Percentiles rank a stretch among this genome's conserved stretches.
Evolutionary conservation across 2,113 vertebrate species (phyloP).

Genomic region (Sinocyclocheilus rhinocerous): DNA sequence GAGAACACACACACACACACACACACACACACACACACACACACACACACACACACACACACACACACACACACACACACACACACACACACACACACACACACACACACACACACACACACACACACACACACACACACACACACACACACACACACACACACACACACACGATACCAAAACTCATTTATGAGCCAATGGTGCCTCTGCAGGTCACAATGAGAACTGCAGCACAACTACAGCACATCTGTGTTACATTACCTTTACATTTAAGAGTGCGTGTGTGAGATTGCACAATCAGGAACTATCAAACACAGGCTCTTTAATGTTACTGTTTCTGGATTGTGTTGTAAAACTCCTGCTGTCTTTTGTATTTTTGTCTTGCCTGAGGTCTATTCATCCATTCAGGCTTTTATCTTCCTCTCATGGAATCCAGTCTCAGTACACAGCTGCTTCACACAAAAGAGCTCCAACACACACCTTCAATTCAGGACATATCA

Average conservation of each 20-base stretch:
- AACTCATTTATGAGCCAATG: slow-evolving; percentile 71
- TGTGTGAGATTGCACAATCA: neutral
- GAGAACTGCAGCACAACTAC: slow-evolving; percentile 40
- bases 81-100: slow-evolving; percentile 43
- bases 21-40: no score
- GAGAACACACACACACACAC: neutral
- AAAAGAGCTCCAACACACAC: slow-evolving; percentile 1
- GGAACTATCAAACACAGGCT: neutral
- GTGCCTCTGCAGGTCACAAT: slow-evolving; percentile 69
- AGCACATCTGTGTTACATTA: slow-evolving; percentile 49
- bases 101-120: no score
- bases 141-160: no score
- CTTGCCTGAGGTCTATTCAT: slow-evolving; percentile 7
- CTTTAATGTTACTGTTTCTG: slow-evolving; percentile 24
- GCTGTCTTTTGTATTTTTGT: slow-evolving; percentile 25
- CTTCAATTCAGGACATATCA: neutral
- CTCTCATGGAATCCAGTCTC: slow-evolving; percentile 10
- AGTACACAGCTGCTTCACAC: neutral
- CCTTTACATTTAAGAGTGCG: neutral
- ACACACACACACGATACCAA: neutral
- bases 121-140: no score
- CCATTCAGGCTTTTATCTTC: neutral
- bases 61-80: neutral
- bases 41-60: no score
- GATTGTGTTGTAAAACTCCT: neutral